Percentiles rank a stretch among this genome's conserved stretches.
These are phyloP conservation scores for Diglossa brunneiventris DNA, from an alignment of 2,113 vertebrate genomes.

Conservation along the genomic window DNA sequence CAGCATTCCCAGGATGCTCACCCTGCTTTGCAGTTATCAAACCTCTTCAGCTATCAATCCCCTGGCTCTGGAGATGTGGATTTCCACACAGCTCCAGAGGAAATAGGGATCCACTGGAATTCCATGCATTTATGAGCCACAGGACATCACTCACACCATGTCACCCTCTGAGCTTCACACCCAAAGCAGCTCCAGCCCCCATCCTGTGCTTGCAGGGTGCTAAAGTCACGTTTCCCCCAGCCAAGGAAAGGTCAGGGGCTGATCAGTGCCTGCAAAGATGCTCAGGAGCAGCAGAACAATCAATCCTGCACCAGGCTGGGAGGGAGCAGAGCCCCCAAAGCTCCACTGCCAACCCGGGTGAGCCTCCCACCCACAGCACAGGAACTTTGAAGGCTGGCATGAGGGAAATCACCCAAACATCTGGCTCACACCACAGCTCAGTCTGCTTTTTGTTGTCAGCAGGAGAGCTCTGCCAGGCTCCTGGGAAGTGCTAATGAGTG, in stretches of 20 bases:
- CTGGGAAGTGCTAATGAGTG: not conserved
- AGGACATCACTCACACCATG: accelerated
- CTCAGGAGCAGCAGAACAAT: not conserved
- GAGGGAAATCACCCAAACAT: not conserved
- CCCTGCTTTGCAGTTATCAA: not conserved
- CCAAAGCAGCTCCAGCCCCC: not conserved
- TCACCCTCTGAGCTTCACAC: not conserved
- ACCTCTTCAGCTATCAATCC: not conserved
- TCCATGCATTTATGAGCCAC: accelerated
- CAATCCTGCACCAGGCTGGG: not conserved
- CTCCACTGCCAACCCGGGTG: not conserved
- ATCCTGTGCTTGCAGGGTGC: not conserved
- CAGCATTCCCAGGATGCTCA: not conserved
- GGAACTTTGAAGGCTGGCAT: not conserved
- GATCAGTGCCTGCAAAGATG: not conserved
- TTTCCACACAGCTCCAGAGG: not conserved
- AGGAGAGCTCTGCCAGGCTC: not conserved
- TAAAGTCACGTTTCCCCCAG: accelerated
- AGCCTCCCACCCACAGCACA: not conserved
- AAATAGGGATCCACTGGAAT: not conserved
- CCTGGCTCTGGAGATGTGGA: not conserved
- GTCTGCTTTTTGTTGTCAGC: not conserved
- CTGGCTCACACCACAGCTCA: not conserved
- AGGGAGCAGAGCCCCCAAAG: not conserved
- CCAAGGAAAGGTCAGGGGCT: not conserved